Base-by-base conservation (phyloP, 2,888 invertebrate species). In the Choreutis nemorana region DNA sequence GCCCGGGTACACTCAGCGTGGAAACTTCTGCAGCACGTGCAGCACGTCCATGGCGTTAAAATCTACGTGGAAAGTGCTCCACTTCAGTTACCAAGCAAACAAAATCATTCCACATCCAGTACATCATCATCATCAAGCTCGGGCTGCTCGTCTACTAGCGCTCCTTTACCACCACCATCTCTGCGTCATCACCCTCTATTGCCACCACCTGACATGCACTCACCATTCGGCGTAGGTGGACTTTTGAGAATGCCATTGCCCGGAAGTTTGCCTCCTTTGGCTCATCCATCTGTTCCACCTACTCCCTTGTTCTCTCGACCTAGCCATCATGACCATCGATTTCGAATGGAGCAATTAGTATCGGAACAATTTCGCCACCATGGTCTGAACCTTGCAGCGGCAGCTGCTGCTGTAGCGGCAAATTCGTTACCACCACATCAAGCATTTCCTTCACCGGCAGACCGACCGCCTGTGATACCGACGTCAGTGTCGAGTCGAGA, bases 1-100 rank as follows among this genome's bases (percentile, higher is more conserved):
- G 89, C 91, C 39, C 87, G 91, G 28, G 87, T 93, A 46, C 88
- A 88, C 47, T 95, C 95, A n/a, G 96, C 97, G 4, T 97, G 97
- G 97, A 84, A 90, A 33, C 82, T 97, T 36, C 85, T 97, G 22
- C 96, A 97, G 61, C 97, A 97, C 65, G 96, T 92, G 14, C 97
- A 97, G 66, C 90, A 91, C 53, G 87, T 90, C 34, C 97, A 97
- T 56, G 96, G 96, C 11, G 89, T 97, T 37, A 91, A 94, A 66
- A 92, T 97, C 53, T 97, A 95, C 81, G 84, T 90, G 29, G 91
- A 91, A 48, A 80, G 81, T 30, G 54, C 71, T 42, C 71, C 75
- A 2, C 73, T 70, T 35, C 68, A 57, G 32, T 59, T 51, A 38
- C 63, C 57, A 4, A 63, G 50, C 36, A 65, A 84, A 58, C 79